Conservation (phyloP, 2,888 invertebrate genomes). For the Clunio marinus region DNA sequence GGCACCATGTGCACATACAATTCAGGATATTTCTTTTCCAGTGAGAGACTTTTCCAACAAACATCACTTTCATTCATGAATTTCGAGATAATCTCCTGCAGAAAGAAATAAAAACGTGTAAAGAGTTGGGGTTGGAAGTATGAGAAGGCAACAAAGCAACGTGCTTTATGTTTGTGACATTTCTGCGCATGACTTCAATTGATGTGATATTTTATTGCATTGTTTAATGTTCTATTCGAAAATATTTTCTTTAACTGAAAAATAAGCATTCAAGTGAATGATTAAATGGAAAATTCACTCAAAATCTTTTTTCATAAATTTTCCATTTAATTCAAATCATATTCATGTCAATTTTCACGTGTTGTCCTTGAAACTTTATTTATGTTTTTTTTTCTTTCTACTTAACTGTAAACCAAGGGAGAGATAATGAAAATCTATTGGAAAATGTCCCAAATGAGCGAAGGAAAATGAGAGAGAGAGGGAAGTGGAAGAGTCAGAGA, state of each 20-base stretch:
- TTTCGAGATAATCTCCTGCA: no score
- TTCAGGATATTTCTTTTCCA: constrained; percentile 2
- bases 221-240: background rate
- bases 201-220: background rate
- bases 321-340: no score
- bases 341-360: no score
- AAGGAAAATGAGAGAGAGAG: background rate
- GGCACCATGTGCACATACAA: background rate
- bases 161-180: background rate
- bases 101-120: background rate
- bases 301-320: no score
- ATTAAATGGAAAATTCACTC: no score
- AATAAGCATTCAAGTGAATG: no score
- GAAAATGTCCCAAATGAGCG: background rate
- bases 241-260: no score
- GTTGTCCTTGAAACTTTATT: constrained; percentile 30
- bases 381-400: background rate
- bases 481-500: background rate
- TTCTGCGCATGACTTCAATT: constrained; percentile 18
- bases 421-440: background rate
- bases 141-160: constrained; percentile 22
- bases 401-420: background rate
- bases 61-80: constrained; percentile 26
- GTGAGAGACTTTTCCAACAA: constrained; percentile 14
- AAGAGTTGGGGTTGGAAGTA: constrained; percentile 5